Evolutionary conservation across 2,888 invertebrate species (phyloP).

Genomic region (Thalpophila matura): DNA sequence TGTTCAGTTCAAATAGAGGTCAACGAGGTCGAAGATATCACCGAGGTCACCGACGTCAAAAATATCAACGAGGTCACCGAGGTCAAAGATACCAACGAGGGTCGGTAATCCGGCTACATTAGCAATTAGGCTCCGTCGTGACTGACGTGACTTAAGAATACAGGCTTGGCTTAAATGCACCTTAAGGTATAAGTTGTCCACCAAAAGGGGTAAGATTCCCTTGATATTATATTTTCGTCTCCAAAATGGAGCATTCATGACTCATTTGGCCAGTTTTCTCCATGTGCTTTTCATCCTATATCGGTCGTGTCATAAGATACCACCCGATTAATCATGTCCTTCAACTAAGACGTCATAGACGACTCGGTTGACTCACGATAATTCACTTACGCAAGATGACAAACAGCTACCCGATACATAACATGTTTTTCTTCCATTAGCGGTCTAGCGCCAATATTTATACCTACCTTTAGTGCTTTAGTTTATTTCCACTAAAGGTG

Average conservation of each 20-base stretch:
- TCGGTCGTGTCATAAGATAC: neutral
- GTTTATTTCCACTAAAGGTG: neutral
- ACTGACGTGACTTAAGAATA: too few relatives aligned
- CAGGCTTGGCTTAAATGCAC: too few relatives aligned
- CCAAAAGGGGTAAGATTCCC: too few relatives aligned
- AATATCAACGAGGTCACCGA: too few relatives aligned
- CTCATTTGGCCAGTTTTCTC: neutral
- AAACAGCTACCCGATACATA: constrained; percentile 21
- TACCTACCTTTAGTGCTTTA: neutral
- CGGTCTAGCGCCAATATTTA: constrained; percentile 2
- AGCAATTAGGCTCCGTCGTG: too few relatives aligned
- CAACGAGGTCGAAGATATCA: too few relatives aligned
- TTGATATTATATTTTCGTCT: too few relatives aligned
- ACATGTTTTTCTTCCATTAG: constrained; percentile 47
- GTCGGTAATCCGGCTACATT: too few relatives aligned
- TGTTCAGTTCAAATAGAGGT: too few relatives aligned
- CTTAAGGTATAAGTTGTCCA: too few relatives aligned
- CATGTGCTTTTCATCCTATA: neutral
- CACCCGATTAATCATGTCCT: constrained; percentile 25
- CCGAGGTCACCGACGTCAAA: too few relatives aligned
- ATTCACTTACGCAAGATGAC: constrained; percentile 45
- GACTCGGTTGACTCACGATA: constrained; percentile 31
- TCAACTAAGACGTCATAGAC: constrained; percentile 29
- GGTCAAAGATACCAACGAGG: too few relatives aligned
- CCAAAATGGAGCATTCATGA: neutral